Evolutionary conservation across 2,888 invertebrate species (phyloP).

Genomic region (Operophtera brumata): DNA sequence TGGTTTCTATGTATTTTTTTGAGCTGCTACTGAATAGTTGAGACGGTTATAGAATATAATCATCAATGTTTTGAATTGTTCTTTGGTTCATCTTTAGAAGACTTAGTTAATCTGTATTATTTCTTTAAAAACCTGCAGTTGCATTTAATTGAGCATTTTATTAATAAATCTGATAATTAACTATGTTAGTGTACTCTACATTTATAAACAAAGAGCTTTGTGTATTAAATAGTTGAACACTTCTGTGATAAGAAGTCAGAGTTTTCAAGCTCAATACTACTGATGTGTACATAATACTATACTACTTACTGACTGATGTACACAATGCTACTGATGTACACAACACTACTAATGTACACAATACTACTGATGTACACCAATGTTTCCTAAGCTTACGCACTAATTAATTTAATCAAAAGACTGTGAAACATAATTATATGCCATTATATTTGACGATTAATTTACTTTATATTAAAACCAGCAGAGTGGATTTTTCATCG

Average conservation of each 20-base stretch:
- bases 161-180: constrained; percentile 2
- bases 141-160: constrained; percentile 24
- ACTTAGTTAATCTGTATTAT: background rate
- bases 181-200: constrained; percentile 1
- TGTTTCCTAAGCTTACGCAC: constrained; percentile 46
- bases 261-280: constrained; percentile 13
- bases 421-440: constrained; percentile 71
- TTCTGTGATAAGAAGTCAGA: constrained; percentile 9
- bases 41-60: constrained; percentile 7
- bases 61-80: constrained; percentile 7
- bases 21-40: constrained; percentile 12
- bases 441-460: constrained; percentile 62
- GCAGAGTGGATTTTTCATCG: constrained; percentile 42
- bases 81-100: constrained; percentile 2
- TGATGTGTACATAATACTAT: no score
- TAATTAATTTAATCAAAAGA: constrained; percentile 66
- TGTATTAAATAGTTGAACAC: background rate
- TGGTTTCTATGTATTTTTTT: constrained; percentile 8
- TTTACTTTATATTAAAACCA: constrained; percentile 49
- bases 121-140: constrained; percentile 4
- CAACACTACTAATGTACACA: no score
- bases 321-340: no score
- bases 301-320: no score
- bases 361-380: constrained; percentile 24
- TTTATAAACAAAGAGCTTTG: background rate